Evolutionary conservation across 2,888 invertebrate species (phyloP).

Genomic region (Trachelus stipa): DNA sequence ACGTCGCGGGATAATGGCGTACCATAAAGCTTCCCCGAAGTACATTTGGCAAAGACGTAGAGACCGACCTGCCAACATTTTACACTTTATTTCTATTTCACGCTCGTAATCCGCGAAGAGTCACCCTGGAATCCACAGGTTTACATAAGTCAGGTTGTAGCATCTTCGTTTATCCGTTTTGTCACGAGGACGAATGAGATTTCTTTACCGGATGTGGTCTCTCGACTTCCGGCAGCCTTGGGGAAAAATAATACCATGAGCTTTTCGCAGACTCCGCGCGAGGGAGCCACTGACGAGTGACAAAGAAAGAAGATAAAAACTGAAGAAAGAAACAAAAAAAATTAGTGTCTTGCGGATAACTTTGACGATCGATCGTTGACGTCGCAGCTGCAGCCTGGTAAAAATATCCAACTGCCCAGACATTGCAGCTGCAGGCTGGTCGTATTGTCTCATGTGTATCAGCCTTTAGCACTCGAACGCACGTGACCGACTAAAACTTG

Average conservation of each 20-base stretch:
- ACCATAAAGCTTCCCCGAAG: background rate
- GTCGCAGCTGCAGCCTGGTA: background rate
- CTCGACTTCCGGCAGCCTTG: background rate
- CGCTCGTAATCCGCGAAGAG: background rate
- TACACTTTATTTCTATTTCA: background rate
- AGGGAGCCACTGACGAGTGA: background rate
- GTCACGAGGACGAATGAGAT: background rate
- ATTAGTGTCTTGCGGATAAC: background rate
- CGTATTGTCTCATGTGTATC: background rate
- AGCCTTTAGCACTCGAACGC: background rate
- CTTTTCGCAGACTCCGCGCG: background rate
- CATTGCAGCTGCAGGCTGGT: background rate
- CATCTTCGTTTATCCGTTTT: background rate
- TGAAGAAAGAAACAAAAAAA: background rate
- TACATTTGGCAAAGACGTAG: background rate
- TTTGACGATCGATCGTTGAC: background rate
- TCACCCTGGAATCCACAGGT: background rate
- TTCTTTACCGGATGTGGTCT: background rate
- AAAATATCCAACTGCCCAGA: background rate
- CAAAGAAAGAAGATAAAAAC: background rate
- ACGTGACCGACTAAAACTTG: background rate
- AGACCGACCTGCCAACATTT: background rate
- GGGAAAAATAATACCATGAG: background rate
- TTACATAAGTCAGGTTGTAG: background rate
- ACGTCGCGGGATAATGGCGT: background rate